phyloP scores from a whole-genome alignment of 2,113 vertebrate genomes.

The Pseudorectes ferrugineus region DNA sequence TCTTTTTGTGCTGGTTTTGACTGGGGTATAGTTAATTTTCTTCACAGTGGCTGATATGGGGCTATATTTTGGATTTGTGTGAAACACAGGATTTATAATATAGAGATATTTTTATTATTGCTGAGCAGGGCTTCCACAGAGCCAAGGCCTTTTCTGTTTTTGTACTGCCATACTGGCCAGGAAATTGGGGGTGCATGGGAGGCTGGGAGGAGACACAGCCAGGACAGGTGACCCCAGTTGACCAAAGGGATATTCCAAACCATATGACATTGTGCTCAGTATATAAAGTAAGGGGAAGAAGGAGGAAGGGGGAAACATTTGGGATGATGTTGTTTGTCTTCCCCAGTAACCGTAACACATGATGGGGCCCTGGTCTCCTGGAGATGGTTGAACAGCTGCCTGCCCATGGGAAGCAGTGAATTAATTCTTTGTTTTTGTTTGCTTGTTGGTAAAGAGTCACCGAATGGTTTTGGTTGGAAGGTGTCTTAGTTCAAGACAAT shows the following conservation, averaged over 20 bases:
- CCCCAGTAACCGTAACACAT: fast-evolving
- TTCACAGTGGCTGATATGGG: background rate
- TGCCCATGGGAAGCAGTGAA: background rate
- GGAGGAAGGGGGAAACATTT: background rate
- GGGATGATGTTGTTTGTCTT: background rate
- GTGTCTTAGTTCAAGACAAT: background rate
- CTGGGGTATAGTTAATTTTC: background rate
- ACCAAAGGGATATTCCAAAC: background rate
- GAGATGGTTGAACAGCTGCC: background rate
- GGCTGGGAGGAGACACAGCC: background rate
- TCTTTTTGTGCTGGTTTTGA: background rate
- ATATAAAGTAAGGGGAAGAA: background rate
- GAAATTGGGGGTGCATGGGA: background rate
- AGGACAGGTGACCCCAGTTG: background rate
- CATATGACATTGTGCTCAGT: too few species aligned
- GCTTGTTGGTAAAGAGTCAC: background rate
- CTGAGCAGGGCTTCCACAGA: background rate
- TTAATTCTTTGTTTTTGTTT: background rate
- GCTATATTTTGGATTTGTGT: background rate
- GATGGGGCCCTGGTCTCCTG: background rate
- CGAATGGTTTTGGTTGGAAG: background rate
- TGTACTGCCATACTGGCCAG: too few species aligned
- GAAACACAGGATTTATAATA: background rate
- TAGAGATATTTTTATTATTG: background rate
- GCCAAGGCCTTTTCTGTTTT: background rate